Evolutionary conservation across 2,113 vertebrate species (phyloP), one percentile per base, ranked within the genome.

Genomic region (Orientallactaga bullata): DNA sequence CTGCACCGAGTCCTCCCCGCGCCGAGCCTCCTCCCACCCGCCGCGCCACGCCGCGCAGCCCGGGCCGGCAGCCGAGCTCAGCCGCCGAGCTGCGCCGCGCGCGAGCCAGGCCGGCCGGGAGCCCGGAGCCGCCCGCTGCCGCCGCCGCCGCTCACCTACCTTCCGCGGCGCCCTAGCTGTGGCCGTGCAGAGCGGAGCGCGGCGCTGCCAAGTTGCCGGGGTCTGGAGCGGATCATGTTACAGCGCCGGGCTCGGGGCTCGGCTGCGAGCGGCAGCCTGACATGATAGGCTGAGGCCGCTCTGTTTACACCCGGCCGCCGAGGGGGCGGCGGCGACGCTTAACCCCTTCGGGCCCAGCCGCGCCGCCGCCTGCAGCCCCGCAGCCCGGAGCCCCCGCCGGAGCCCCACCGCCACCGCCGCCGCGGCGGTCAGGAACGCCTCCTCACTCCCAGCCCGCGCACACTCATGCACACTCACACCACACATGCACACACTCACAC

Each of bases 201-300:
- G 95, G 98, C 97, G 97, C 97, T 78, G 96, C 98, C 98, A 97
- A 98, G 97, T 98, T 98, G 98, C 98, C 98, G 89, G 95, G 97
- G 98, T 98, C 98, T 98, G 98, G 98, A 98, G 98, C 97, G 98
- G 97, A 98, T 99, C 98, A 96, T 97, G 98, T 99, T 99, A 98
- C 99, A 97, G 98, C 98, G 98, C 98, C 98, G 97, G 98, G 98
- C 98, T 90, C 92, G 92, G 96, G 97, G 98, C 98, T 94, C 93
- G 97, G 98, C 98, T 96, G 98, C 93, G 95, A 95, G 96, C 97
- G 93, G 98, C 98, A 97, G 97, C 98, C 98, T 98, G 98, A 98
- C 98, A 97, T 98, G 98, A 99, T 99, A 99, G 99, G 99, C 99
- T 99, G 98, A 98, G 98, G 96, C 97, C 97, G 91, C 96, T 96